Conservation (phyloP, 2,888 invertebrate species). For the Hyalella azteca region DNA sequence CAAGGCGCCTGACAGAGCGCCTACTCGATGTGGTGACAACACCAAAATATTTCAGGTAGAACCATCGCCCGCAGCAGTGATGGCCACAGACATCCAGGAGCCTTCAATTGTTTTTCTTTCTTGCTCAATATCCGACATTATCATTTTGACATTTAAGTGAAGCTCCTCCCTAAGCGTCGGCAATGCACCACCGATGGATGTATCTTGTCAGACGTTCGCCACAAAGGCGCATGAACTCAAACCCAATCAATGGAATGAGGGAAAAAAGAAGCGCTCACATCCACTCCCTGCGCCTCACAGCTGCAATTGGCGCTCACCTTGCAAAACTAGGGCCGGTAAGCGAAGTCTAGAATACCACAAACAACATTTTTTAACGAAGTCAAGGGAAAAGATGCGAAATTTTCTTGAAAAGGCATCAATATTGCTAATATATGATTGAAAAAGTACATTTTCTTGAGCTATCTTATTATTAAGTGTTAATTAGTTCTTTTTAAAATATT, state of each 20-base stretch:
- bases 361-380: too few relatives aligned
- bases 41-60: too few relatives aligned
- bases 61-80: too few relatives aligned
- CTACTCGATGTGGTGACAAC: too few relatives aligned
- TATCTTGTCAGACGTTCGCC: constrained; percentile 7
- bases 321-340: not conserved
- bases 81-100: not conserved
- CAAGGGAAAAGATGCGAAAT: not conserved
- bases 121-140: constrained; percentile 14
- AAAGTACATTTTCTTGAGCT: too few relatives aligned
- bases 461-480: too few relatives aligned
- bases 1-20: too few relatives aligned
- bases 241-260: constrained; percentile 9
- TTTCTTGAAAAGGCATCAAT: too few relatives aligned
- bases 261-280: not conserved
- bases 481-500: too few relatives aligned
- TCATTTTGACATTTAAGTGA: constrained; percentile 5
- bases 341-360: too few relatives aligned
- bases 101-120: not conserved
- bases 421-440: too few relatives aligned
- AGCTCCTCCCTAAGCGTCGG: constrained; percentile 25
- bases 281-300: constrained; percentile 7
- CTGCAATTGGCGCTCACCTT: constrained; percentile 24
- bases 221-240: constrained; percentile 1
- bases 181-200: constrained; percentile 20